Conservation (phyloP, 2,113 vertebrate genomes). For the Passer montanus region DNA sequence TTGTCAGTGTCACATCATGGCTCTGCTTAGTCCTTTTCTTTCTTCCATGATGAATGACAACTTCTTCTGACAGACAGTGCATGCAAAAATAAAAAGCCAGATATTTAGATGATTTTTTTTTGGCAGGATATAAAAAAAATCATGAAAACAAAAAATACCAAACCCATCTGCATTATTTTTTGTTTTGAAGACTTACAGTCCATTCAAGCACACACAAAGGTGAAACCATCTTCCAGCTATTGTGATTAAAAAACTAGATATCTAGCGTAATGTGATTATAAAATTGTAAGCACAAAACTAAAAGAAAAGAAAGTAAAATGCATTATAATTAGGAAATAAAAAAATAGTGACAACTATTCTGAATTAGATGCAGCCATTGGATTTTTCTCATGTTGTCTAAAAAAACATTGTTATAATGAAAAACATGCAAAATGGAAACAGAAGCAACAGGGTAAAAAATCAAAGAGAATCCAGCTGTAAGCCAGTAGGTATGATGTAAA, state of each 20-base stretch:
- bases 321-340: background rate
- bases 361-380: background rate
- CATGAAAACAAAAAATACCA: background rate
- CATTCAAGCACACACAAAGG: background rate
- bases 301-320: background rate
- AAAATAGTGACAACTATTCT: background rate
- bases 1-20: rapidly evolving
- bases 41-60: background rate
- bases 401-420: background rate
- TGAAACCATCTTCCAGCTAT: background rate
- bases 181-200: background rate
- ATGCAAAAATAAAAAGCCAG: background rate
- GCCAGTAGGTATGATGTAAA: background rate
- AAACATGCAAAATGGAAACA: background rate
- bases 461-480: background rate
- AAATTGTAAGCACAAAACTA: background rate
- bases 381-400: background rate
- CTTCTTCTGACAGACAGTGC: background rate
- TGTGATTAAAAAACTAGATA: background rate
- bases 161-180: background rate
- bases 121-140: background rate
- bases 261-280: background rate
- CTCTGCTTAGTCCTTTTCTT: background rate
- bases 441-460: background rate
- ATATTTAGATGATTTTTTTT: background rate